Evolutionary conservation across 37 sponge, comb jelly and placozoan species (phyloP), one percentile per base, ranked within the genome.

Genomic region (Cliona cf. orientalis): DNA sequence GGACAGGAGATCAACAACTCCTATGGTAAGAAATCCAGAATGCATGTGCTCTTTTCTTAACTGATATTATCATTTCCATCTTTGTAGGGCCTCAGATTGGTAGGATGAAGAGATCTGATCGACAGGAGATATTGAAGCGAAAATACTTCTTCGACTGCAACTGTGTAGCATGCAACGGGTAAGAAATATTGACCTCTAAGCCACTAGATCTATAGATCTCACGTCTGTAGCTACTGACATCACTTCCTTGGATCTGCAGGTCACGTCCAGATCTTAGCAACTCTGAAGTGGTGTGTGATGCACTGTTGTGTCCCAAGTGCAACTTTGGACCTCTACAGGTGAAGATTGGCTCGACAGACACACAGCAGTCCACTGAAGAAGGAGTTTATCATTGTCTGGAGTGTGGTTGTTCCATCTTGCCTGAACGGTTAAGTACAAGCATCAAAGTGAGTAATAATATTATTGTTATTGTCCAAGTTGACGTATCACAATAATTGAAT

Each of bases 71-170:
- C 60, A 59, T 3, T 9, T 59, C 12, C 28, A 28, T 25, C 26
- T n/a, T n/a, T n/a, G n/a, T 38, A 88, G 89, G 90, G 12, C 90
- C 90, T 39, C 85, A 84, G 53, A 32, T 77, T 53, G 80, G 70
- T 5, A 58, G 80, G 33, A 69, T 78, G 79, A 44, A 65, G 12
- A 44, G 37, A 32, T 33, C 38, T 25, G 72, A 89, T 44, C 44
- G 90, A 69, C 36, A 61, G 63, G 59, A 26, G 17, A 46, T 53
- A 53, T 60, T 88, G 68, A 53, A 49, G 28, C 55, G 53, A 42
- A 64, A 85, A 61, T 89, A 78, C 68, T 89, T 68, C 66, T 89
- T 89, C 59, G 73, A 83, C 44, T 89, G 90, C 58, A 21, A 14
- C 35, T 89, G 90, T 70, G 33, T 39, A 22, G 85, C 90, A 2